Evolutionary conservation across 1,140 invertebrate species (phyloP).

Genomic region (Cryptotermes secundus): DNA sequence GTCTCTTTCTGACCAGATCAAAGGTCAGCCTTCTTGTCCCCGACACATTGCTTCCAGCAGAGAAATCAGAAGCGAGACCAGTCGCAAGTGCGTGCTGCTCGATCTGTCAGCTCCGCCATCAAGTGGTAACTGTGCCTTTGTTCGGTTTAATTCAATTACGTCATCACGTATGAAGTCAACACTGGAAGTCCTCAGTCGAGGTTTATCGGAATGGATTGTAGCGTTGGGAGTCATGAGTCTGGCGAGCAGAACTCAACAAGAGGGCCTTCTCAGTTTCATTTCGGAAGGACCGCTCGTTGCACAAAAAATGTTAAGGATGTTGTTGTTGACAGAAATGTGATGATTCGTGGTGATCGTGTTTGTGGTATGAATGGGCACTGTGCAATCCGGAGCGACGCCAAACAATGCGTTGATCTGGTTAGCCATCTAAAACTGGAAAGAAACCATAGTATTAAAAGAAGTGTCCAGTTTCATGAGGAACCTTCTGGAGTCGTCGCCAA

Average conservation of each 20-base stretch:
- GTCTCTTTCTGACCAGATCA: slow-evolving; percentile 6
- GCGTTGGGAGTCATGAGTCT: background rate
- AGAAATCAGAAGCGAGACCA: background rate
- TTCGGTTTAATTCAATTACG: too few species aligned
- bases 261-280: background rate
- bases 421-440: slow-evolving; percentile 43
- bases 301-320: background rate
- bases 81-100: background rate
- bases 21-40: background rate
- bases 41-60: background rate
- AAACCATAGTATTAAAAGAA: slow-evolving; percentile 46
- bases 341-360: too few species aligned
- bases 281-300: background rate
- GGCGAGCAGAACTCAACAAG: background rate
- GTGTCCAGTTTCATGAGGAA: background rate
- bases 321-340: background rate
- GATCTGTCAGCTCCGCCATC: background rate
- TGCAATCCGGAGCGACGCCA: slow-evolving; percentile 56
- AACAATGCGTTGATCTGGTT: too few species aligned
- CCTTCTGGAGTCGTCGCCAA: background rate
- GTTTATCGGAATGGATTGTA: slow-evolving; percentile 28
- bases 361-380: slow-evolving; percentile 50
- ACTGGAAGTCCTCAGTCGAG: background rate
- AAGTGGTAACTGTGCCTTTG: background rate
- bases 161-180: slow-evolving; percentile 16